Base-by-base conservation (phyloP, 2,113 vertebrate species). In the Oxygymnocypris stewartii region DNA sequence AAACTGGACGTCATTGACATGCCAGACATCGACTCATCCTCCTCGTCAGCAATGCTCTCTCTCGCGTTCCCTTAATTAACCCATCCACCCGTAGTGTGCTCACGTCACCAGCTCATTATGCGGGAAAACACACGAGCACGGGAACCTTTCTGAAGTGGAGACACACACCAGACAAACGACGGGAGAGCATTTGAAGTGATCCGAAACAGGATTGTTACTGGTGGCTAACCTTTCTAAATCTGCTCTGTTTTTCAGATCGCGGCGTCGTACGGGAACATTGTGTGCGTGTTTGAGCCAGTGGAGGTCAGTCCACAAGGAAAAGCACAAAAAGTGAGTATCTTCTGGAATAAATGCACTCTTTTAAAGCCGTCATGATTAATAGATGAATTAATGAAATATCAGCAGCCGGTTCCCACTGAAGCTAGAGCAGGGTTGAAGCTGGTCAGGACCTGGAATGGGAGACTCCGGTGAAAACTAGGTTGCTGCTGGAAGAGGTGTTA, bases 271-370 rank as follows among this genome's bases (percentile, higher is more conserved):
- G 98, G 97, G 91, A 97, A 96, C 75, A 91, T 95, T 61, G 93
- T 99, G 88, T 98, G 96, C 91, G 90, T 99, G 88, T 99, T 99
- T 94, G 97, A 99, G 91, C 98, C 98, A 74, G 88, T 97, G 91
- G 94, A 90, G 75, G 83, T 95, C 44, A 96, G 96, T 91, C 92
- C 94, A 90, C 96, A 94, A 91, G 95, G 92, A 82, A 91, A 89
- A 88, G 90, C 85, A 9, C 87, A 91, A 88, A 92, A 94, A 79
- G 97, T 99, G 87, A 97, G 97, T 96, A 9, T 49, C 25, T 25
- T 49, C 74, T 49, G n/a, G 13, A 16, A 2, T 47, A 44, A 47
- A 44, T 16, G 1, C 5, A 23, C 74, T 47, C 4, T 44, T 1
- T 76, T 78, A 51, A 51, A 51, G 49, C 13, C 0, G 2, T 13